These are phyloP conservation scores for Notolepis coatsorum DNA, from an alignment of 2,797 vertebrate species.

Conservation along the genomic window DNA sequence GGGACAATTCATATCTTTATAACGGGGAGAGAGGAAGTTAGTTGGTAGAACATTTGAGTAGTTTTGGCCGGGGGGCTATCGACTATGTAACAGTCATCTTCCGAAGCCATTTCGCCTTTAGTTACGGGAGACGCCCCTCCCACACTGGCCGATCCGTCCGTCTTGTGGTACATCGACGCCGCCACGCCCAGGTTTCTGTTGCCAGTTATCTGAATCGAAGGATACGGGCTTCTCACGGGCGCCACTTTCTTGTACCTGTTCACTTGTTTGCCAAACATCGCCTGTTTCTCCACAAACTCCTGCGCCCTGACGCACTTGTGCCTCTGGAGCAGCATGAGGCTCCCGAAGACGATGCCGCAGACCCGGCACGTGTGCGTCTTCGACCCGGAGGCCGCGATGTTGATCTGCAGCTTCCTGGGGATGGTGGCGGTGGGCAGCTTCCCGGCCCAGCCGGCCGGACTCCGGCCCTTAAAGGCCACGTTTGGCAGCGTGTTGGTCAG, in stretches of 20 bases:
- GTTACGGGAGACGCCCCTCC: conserved; percentile 13
- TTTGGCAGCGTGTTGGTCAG: neutral
- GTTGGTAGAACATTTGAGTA: conserved; percentile 74
- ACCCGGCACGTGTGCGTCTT: conserved; percentile 57
- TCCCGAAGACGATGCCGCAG: conserved; percentile 65
- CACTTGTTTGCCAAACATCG: conserved; percentile 31
- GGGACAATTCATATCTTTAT: conserved; percentile 60
- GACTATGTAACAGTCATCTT: conserved; percentile 77
- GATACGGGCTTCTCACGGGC: conserved; percentile 5
- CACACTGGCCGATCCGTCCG: conserved; percentile 35
- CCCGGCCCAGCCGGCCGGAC: neutral
- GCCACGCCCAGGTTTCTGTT: conserved; percentile 28
- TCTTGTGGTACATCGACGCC: conserved; percentile 17
- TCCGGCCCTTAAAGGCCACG: neutral
- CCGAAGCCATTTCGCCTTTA: conserved; percentile 28
- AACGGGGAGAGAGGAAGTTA: conserved; percentile 72
- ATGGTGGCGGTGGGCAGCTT: neutral
- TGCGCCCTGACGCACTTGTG: conserved; percentile 72
- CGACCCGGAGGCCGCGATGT: neutral
- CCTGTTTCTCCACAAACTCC: conserved; percentile 69
- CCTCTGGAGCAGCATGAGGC: conserved; percentile 69
- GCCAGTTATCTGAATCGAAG: conserved; percentile 42
- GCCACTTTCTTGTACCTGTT: conserved; percentile 34
- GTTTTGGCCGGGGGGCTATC: conserved; percentile 69
- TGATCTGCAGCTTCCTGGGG: conserved; percentile 1